phyloP scores from a whole-genome alignment of 2,113 vertebrate genomes.

The Pogonocichla stellata region DNA sequence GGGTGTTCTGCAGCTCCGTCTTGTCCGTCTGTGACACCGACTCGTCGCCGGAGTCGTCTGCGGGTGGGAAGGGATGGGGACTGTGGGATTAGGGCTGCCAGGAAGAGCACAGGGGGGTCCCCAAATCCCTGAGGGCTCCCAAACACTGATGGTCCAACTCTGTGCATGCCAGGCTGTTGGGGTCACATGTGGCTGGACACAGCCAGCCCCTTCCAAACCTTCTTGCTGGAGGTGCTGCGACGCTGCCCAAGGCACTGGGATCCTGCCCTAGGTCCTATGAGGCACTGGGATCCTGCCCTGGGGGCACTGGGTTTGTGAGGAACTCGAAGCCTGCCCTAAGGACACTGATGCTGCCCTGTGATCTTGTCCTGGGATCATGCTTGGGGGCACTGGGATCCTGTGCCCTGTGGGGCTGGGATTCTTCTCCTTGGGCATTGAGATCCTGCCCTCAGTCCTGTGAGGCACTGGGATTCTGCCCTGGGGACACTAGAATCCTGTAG shows the following conservation, averaged over 20 bases:
- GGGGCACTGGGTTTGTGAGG: neutral
- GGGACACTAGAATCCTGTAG: neutral
- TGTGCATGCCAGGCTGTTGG: neutral
- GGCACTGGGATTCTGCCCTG: neutral
- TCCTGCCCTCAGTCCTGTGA: neutral
- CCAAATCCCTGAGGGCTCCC: neutral
- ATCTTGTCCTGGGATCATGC: neutral
- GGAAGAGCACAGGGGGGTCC: neutral
- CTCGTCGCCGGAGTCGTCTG: constrained; percentile 91
- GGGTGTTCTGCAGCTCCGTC: constrained; percentile 89
- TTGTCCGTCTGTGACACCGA: constrained; percentile 82
- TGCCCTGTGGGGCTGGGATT: neutral
- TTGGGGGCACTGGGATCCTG: neutral
- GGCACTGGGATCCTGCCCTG: neutral
- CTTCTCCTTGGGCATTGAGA: neutral
- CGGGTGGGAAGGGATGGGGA: fast-evolving
- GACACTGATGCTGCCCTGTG: neutral
- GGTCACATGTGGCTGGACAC: fast-evolving
- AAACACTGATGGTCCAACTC: neutral
- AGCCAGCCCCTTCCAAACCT: neutral
- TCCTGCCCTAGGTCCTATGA: neutral
- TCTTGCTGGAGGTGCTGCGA: neutral
- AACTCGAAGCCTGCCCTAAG: neutral
- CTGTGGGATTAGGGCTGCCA: neutral
- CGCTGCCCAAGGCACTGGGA: neutral